Conservation (phyloP, 2,797 vertebrate genomes). For the Leuciscus waleckii region DNA sequence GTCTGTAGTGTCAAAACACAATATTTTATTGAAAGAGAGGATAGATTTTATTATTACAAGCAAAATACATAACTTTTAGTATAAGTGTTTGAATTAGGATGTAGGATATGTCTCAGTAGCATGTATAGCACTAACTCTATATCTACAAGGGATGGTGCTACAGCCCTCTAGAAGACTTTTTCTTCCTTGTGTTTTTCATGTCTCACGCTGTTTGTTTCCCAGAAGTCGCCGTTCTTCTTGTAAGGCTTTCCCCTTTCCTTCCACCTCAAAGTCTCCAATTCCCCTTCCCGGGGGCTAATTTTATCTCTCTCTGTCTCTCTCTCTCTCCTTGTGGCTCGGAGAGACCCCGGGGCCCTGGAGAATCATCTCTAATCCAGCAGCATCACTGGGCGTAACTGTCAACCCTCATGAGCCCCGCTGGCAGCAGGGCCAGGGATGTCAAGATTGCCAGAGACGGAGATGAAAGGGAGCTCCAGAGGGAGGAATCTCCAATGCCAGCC, state of each 20-base stretch:
- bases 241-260: conserved; percentile 21
- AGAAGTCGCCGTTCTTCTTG: background rate
- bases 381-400: conserved; percentile 7
- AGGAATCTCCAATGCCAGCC: background rate
- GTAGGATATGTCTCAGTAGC: background rate
- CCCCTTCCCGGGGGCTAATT: conserved; percentile 31
- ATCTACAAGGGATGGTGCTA: background rate
- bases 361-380: conserved; percentile 19
- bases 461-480: conserved; percentile 6
- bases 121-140: background rate
- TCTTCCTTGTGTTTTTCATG: background rate
- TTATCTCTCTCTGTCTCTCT: background rate
- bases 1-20: background rate
- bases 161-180: background rate
- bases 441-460: conserved; percentile 6
- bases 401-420: conserved; percentile 6
- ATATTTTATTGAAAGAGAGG: background rate
- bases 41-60: background rate
- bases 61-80: background rate
- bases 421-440: background rate
- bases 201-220: conserved; percentile 14
- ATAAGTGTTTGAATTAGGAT: background rate
- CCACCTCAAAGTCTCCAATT: conserved; percentile 7
- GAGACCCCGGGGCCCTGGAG: background rate
- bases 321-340: background rate